Evolutionary conservation across 1,140 invertebrate species (phyloP), one percentile per base, ranked within the genome.

Genomic region (Centruroides vittatus): DNA sequence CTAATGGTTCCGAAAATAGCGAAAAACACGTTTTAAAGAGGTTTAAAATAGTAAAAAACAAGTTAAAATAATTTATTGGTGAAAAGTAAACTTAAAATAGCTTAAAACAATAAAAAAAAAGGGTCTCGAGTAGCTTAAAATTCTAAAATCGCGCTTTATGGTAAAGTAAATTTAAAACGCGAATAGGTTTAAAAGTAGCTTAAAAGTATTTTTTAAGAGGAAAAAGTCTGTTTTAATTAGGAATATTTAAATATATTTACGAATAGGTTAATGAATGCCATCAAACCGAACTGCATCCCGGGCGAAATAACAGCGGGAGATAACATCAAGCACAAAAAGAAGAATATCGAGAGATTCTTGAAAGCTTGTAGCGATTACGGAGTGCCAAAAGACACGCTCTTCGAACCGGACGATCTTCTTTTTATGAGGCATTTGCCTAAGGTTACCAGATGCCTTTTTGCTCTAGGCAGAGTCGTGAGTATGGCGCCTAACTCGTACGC

Each of bases 391-490:
- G 63, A 68, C 9, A 62, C 68, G 34, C 63, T 73, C 4, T 73
- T 73, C 58, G 63, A 70, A 12, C 62, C 69, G 0, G 71, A 73
- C 52, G 71, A 73, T 46, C 61, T 73, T 5, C 59, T 73, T 1
- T 67, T 70, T 51, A 47, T 72, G 50, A 61, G 66, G 35, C 67
- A 73, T 59, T 64, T 73, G 7, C 71, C 71, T 4, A 65, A 67
- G 56, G 71, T 73, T 11, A 73, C 71, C 5, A 56, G 69, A 35
- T 73, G 71, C 50, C 58, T 73, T 9, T 73, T 68, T 51, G 67
- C 68, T 11, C 60, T 73, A 4, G 71, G 71, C 35, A 72, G 68
- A 64, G 46, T 65, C 56, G 71, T 72, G 61, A 65, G 58, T 61
- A 36, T 23, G 4, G 35, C 35, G 48, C 61, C 10, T 52, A 57